Percentiles rank a stretch among this genome's conserved stretches.
Conservation (phyloP, 2,888 invertebrate species). For the Anodontia alba region DNA sequence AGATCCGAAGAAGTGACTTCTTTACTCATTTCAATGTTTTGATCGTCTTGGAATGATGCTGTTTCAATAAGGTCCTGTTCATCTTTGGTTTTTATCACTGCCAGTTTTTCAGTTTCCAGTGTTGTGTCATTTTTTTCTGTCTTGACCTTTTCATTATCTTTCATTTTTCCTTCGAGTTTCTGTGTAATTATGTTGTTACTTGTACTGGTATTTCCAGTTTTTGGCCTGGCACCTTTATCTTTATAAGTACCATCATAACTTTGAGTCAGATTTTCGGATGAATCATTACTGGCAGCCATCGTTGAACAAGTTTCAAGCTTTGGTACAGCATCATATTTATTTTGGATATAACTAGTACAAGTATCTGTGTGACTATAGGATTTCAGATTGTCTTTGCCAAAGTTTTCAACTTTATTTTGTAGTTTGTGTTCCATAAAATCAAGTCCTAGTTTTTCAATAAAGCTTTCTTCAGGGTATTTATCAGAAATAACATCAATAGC, state of each 20-base stretch:
- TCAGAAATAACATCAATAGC: neutral
- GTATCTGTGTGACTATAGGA: neutral
- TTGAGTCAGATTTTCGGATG: neutral
- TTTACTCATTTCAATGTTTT: neutral
- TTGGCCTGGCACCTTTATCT: neutral
- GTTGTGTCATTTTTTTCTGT: neutral
- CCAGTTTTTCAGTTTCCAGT: neutral
- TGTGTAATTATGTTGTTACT: neutral
- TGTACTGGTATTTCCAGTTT: neutral
- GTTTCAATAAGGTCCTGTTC: neutral
- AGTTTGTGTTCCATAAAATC: neutral
- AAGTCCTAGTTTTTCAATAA: neutral
- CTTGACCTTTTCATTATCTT: neutral
- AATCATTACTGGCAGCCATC: neutral
- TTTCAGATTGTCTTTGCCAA: neutral
- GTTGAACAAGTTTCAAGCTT: neutral
- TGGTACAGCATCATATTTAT: neutral
- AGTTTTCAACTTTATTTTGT: neutral
- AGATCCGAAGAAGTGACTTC: neutral
- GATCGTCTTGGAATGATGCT: neutral
- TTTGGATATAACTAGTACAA: neutral
- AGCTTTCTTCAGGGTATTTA: neutral
- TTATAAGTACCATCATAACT: neutral
- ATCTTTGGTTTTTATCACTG: neutral
- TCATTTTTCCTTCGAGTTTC: neutral